These are phyloP conservation scores for Centruroides sculpturatus DNA, from an alignment of 1,140 invertebrate species.

Conservation along the genomic window DNA sequence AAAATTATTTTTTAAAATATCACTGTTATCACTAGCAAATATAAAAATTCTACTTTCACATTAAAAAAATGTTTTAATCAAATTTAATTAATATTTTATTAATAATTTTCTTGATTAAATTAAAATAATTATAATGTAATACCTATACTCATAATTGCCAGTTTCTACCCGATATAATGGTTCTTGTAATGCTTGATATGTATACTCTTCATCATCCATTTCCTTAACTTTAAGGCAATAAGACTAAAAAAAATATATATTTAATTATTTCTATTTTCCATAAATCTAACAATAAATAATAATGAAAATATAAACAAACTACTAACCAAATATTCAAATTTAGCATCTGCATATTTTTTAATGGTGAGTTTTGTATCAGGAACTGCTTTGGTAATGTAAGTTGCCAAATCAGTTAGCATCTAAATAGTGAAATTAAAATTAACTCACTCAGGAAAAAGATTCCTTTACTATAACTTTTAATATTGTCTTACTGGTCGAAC, in stretches of 20 bases:
- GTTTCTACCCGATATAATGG: slow-evolving; percentile 94
- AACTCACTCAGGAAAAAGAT: not conserved
- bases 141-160: slow-evolving; percentile 97
- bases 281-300: too few relatives aligned
- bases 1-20: too few relatives aligned
- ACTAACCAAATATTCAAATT: slow-evolving; percentile 83
- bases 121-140: too few relatives aligned
- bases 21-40: too few relatives aligned
- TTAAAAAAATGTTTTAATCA: too few relatives aligned
- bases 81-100: too few relatives aligned
- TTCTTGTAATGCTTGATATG: slow-evolving; percentile 79
- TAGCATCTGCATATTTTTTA: slow-evolving; percentile 91
- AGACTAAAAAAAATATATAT: slow-evolving; percentile 32
- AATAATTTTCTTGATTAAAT: too few relatives aligned
- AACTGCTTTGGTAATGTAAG: slow-evolving; percentile 92
- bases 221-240: slow-evolving; percentile 91
- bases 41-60: too few relatives aligned
- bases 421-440: slow-evolving; percentile 25
- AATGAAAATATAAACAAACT: not conserved
- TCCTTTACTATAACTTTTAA: not conserved
- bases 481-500: slow-evolving; percentile 62
- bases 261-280: too few relatives aligned
- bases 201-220: slow-evolving; percentile 97
- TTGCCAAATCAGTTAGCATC: slow-evolving; percentile 85
- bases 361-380: slow-evolving; percentile 95